Percentiles rank a stretch among this genome's conserved stretches.
Evolutionary conservation across 2,797 vertebrate species (phyloP).

Genomic region (Megalops cyprinoides): DNA sequence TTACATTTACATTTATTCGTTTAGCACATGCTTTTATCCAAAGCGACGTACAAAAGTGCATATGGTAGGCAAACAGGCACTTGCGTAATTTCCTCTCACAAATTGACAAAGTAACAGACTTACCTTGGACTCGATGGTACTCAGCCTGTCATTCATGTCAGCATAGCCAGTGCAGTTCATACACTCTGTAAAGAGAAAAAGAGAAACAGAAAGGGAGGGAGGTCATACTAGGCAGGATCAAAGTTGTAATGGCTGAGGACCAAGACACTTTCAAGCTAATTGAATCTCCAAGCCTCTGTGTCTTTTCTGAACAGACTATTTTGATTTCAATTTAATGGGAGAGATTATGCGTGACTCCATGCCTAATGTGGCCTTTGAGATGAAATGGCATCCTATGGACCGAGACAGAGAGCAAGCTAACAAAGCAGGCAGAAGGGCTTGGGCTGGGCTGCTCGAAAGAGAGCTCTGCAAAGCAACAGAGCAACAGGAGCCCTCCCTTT

Average conservation of each 20-base stretch:
- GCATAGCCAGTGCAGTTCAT: slow-evolving; percentile 54
- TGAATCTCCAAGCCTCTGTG: slow-evolving; percentile 1
- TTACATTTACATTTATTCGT: too few species aligned
- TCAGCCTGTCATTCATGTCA: slow-evolving; percentile 45
- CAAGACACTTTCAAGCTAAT: slow-evolving; percentile 11
- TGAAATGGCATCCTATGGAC: slow-evolving; percentile 9
- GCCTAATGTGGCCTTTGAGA: slow-evolving; percentile 17
- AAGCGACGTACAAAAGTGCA: too few species aligned
- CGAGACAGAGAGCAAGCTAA: background rate
- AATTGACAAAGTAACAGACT: background rate
- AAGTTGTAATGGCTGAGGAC: background rate
- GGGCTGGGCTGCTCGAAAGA: background rate
- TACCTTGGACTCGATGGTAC: slow-evolving; percentile 51
- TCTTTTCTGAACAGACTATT: slow-evolving; percentile 26
- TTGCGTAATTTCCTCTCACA: background rate
- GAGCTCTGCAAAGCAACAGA: background rate
- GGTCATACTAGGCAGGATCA: background rate
- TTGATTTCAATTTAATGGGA: slow-evolving; percentile 28
- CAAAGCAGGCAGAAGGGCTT: background rate
- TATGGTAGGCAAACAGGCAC: too few species aligned
- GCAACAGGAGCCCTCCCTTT: background rate
- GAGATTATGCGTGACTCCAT: background rate
- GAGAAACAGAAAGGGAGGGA: background rate
- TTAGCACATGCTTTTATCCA: too few species aligned
- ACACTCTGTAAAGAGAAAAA: slow-evolving; percentile 44